Conservation (phyloP, 2,888 invertebrate species). For the Drosophila pullipes region DNA sequence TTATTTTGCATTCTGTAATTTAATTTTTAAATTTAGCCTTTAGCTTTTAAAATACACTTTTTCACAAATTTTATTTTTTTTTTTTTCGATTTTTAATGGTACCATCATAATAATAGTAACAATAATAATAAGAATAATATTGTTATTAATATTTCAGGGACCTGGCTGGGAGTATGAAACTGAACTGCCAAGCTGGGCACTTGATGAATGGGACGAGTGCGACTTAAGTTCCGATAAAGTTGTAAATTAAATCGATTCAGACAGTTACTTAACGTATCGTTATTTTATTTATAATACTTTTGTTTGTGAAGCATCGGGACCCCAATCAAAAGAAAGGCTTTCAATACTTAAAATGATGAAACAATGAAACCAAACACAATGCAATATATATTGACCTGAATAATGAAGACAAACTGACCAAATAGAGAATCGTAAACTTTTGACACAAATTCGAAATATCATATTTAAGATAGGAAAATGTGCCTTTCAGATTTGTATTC, state of each 20-base stretch:
- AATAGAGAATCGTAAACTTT: slow-evolving; percentile 41
- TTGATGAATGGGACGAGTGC: slow-evolving; percentile 45
- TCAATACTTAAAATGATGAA: slow-evolving; percentile 15
- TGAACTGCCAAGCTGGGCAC: slow-evolving; percentile 96
- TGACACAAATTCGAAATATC: slow-evolving; percentile 50
- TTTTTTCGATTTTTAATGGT: too few relatives aligned
- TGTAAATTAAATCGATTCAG: slow-evolving; percentile 32
- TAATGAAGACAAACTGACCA: slow-evolving; percentile 55
- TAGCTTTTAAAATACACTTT: neutral
- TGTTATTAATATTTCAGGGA: slow-evolving; percentile 87
- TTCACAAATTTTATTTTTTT: neutral
- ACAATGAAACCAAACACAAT: slow-evolving; percentile 40
- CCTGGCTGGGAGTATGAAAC: slow-evolving; percentile 98
- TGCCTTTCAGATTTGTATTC: slow-evolving; percentile 59
- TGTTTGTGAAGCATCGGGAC: slow-evolving; percentile 22
- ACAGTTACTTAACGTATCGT: slow-evolving; percentile 24
- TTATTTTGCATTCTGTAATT: neutral
- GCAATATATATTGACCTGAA: slow-evolving; percentile 54
- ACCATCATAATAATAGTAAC: too few relatives aligned
- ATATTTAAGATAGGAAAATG: slow-evolving; percentile 40
- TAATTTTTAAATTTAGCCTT: neutral
- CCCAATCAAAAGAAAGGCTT: slow-evolving; percentile 26
- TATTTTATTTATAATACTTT: slow-evolving; percentile 21
- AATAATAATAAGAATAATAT: neutral
- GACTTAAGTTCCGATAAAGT: slow-evolving; percentile 48